phyloP scores from a whole-genome alignment of 2,797 vertebrate genomes.

The Tragelaphus oryx region DNA sequence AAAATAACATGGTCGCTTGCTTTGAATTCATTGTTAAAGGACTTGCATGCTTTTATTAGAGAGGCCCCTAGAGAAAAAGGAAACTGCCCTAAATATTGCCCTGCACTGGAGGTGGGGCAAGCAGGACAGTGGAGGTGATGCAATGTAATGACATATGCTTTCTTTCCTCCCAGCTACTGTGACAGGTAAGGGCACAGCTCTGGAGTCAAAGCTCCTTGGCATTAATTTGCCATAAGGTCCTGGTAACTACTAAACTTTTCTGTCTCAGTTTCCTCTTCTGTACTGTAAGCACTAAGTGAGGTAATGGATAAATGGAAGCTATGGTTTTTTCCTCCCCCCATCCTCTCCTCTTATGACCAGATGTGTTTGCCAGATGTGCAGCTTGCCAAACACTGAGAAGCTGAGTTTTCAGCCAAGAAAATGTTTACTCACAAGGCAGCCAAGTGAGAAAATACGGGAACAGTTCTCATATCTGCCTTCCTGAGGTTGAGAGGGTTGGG shows the following conservation, averaged over 20 bases:
- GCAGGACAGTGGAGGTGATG: background rate
- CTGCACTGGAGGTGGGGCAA: background rate
- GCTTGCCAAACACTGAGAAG: background rate
- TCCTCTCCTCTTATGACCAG: background rate
- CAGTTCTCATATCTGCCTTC: background rate
- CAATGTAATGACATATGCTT: background rate
- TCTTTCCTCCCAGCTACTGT: background rate
- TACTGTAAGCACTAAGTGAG: background rate
- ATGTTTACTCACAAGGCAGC: background rate
- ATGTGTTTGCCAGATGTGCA: background rate
- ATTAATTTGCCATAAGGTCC: background rate
- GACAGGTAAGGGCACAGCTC: background rate
- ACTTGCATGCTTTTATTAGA: conserved; percentile 15
- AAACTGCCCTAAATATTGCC: background rate
- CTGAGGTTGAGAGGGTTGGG: background rate
- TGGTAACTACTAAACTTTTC: background rate
- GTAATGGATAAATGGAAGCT: background rate
- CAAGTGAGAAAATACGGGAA: background rate
- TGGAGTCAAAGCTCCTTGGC: background rate
- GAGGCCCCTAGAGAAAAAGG: background rate
- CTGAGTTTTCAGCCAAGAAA: background rate
- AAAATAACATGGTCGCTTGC: background rate
- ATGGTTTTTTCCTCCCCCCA: background rate
- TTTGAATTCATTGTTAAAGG: conserved; percentile 27
- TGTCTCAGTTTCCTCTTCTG: background rate